Evolutionary conservation across 2,113 vertebrate genomes (phyloP).

Genomic region (Upupa epops): DNA sequence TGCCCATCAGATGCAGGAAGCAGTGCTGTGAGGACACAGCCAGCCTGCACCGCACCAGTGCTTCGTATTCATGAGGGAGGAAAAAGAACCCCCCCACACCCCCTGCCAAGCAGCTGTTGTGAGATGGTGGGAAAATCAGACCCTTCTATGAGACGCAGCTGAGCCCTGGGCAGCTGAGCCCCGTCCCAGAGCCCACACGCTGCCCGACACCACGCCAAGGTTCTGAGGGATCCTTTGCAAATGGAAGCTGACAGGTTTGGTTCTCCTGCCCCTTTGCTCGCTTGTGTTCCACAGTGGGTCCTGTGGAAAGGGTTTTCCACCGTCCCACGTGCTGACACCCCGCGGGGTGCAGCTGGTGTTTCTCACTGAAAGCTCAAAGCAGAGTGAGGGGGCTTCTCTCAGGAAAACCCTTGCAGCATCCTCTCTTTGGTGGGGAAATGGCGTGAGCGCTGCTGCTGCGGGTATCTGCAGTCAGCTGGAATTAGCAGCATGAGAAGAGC

Average conservation of each 20-base stretch:
- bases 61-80: not conserved
- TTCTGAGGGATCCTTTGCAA: not conserved
- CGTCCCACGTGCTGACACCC: too few relatives aligned
- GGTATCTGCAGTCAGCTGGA: not conserved
- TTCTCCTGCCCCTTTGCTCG: not conserved
- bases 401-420: not conserved
- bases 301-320: not conserved
- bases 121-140: not conserved
- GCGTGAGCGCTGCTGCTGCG: not conserved
- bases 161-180: too few relatives aligned
- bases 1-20: not conserved
- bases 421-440: not conserved
- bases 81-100: not conserved
- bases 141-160: not conserved
- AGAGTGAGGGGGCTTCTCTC: not conserved
- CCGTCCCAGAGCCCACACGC: too few relatives aligned
- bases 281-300: not conserved
- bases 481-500: not conserved
- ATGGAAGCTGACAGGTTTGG: not conserved
- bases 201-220: not conserved
- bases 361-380: not conserved
- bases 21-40: not conserved
- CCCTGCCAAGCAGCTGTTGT: not conserved
- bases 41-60: not conserved
- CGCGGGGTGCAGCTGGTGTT: too few relatives aligned